These are phyloP conservation scores for Pomacea canaliculata DNA, from an alignment of 2,888 invertebrate species.

Conservation along the genomic window DNA sequence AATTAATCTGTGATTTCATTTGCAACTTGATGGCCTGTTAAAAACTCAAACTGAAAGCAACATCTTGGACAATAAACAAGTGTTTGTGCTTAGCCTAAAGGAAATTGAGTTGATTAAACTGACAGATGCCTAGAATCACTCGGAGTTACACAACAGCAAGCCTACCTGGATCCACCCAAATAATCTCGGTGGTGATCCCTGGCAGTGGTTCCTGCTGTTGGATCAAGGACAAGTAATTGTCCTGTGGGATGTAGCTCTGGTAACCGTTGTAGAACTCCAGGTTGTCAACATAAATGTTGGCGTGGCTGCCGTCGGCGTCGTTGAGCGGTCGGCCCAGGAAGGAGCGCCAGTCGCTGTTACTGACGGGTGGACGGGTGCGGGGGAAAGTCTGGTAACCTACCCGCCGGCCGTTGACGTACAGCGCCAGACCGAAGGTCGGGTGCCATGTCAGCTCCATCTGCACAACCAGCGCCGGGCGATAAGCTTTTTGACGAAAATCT, in stretches of 20 bases:
- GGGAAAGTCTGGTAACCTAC: conserved; percentile 46
- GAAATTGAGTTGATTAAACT: too few relatives aligned
- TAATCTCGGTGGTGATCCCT: too few relatives aligned
- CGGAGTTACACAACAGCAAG: too few relatives aligned
- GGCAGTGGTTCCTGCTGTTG: too few relatives aligned
- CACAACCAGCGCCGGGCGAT: not conserved
- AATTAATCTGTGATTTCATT: too few relatives aligned
- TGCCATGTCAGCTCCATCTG: conserved; percentile 63
- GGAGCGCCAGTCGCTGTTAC: conserved; percentile 45
- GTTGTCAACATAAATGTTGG: conserved; percentile 53
- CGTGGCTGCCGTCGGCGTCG: conserved; percentile 35
- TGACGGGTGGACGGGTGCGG: conserved; percentile 25
- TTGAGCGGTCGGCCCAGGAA: conserved; percentile 52
- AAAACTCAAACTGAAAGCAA: too few relatives aligned
- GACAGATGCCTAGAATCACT: too few relatives aligned
- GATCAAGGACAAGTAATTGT: conserved; percentile 11
- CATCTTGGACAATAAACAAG: too few relatives aligned
- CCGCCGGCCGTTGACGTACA: conserved; percentile 55
- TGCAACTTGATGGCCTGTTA: too few relatives aligned
- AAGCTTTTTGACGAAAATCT: too few relatives aligned
- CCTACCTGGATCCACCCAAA: too few relatives aligned
- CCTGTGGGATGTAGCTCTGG: conserved; percentile 42
- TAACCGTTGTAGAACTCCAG: conserved; percentile 56
- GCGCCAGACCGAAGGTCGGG: conserved; percentile 47
- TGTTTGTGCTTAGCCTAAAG: too few relatives aligned